Conservation (phyloP, 2,888 invertebrate genomes). For the Erebia palarica region DNA sequence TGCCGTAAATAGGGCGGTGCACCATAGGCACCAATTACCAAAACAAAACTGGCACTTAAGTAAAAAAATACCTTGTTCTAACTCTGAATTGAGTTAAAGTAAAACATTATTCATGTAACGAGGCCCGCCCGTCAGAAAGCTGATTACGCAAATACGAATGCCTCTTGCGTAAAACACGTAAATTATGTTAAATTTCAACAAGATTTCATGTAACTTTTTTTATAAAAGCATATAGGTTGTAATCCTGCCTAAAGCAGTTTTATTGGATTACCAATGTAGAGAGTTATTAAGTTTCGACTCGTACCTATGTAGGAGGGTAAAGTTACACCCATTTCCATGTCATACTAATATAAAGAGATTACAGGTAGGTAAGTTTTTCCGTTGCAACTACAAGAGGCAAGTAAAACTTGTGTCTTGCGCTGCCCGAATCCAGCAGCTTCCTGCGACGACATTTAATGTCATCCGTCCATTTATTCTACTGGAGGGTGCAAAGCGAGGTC, state of each 20-base stretch:
- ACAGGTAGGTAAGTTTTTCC: too few species aligned
- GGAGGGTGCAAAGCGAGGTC: too few species aligned
- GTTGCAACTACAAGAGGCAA: too few species aligned
- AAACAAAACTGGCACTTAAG: background rate
- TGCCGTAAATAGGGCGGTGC: too few species aligned
- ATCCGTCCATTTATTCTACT: too few species aligned
- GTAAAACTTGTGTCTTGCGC: too few species aligned
- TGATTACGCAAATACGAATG: constrained; percentile 11
- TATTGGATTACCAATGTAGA: background rate
- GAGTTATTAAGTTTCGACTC: background rate
- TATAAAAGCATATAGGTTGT: background rate
- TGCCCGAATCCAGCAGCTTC: too few species aligned
- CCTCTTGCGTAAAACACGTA: constrained; percentile 20
- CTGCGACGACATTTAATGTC: too few species aligned
- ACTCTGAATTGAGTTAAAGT: background rate
- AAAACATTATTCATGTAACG: constrained; percentile 5
- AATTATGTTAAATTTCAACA: constrained; percentile 15
- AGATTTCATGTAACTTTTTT: constrained; percentile 10
- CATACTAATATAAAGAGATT: too few species aligned
- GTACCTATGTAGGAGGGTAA: too few species aligned
- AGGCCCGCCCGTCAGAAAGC: background rate
- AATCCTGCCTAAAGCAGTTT: background rate
- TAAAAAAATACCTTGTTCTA: background rate
- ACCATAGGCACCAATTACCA: background rate
- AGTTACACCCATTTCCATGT: too few species aligned